A percentile compares a stretch with the other conserved stretches of the same genome.
phyloP scores from a whole-genome alignment of 2,113 vertebrate species.

The Tricholaema leucomelas region DNA sequence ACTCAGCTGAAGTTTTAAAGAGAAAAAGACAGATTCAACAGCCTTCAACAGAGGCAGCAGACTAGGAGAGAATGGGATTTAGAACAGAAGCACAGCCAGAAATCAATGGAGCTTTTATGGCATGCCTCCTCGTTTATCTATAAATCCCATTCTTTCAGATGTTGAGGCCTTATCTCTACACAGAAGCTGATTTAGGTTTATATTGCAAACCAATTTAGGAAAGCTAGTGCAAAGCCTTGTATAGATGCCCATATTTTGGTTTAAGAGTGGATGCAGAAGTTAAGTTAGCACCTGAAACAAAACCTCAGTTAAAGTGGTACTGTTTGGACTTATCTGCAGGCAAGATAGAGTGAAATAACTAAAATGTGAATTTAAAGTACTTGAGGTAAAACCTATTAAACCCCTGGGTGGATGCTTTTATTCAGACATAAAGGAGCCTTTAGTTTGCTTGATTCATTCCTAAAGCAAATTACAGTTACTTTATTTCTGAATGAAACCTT shows the following conservation, averaged over 20 bases:
- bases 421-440: constrained; percentile 12
- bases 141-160: constrained; percentile 48
- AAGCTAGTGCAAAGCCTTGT: background rate
- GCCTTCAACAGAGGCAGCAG: constrained; percentile 19
- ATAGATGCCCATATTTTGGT: background rate
- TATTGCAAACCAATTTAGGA: constrained; percentile 58
- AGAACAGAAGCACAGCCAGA: constrained; percentile 50
- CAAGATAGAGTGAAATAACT: background rate
- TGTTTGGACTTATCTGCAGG: background rate
- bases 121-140: constrained; percentile 35
- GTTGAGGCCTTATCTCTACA: constrained; percentile 27
- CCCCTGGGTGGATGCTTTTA: background rate
- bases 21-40: constrained; percentile 20
- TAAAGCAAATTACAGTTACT: constrained; percentile 34
- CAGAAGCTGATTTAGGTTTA: constrained; percentile 33
- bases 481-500: constrained; percentile 37
- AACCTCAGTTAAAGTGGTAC: constrained; percentile 1
- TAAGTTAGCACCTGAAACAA: constrained; percentile 27
- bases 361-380: constrained; percentile 31
- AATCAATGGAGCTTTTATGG: constrained; percentile 44
- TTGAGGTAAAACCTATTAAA: constrained; percentile 22
- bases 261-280: background rate
- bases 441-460: constrained; percentile 18
- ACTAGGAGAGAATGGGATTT: constrained; percentile 38
- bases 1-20: constrained; percentile 57